Evolutionary conservation across 2,113 vertebrate genomes (phyloP).

Genomic region (Vanacampus margaritifer): DNA sequence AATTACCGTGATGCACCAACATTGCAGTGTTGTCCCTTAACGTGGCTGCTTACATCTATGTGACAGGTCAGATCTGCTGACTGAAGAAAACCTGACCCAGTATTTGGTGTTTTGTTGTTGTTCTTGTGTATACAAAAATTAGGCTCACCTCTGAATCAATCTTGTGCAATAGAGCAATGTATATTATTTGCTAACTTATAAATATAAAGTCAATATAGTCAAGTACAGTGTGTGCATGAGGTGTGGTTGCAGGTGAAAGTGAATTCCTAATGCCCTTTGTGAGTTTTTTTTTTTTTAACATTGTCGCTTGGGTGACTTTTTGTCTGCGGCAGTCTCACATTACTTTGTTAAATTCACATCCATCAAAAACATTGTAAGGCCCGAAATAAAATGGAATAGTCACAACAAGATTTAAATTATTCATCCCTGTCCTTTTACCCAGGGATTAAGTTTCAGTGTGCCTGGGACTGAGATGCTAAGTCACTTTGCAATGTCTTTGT

Average conservation of each 20-base stretch:
- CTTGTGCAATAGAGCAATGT: constrained; percentile 4
- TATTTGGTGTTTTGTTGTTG: constrained; percentile 51
- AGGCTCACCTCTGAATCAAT: constrained; percentile 55
- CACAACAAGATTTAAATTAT: constrained; percentile 71
- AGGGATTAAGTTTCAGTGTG: constrained; percentile 59
- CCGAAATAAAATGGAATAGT: constrained; percentile 62
- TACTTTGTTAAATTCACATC: constrained; percentile 34
- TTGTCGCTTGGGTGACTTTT: constrained; percentile 5
- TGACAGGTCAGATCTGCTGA: constrained; percentile 39
- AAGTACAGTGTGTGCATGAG: background rate
- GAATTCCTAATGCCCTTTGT: background rate
- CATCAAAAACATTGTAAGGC: constrained; percentile 54
- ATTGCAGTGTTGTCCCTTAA: constrained; percentile 31
- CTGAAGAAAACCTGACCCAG: constrained; percentile 44
- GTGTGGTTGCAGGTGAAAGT: background rate
- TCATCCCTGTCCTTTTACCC: constrained; percentile 61
- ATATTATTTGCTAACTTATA: no score
- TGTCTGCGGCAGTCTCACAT: constrained; percentile 37
- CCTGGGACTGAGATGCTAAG: constrained; percentile 24
- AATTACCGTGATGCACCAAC: constrained; percentile 43
- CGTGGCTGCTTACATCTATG: constrained; percentile 16
- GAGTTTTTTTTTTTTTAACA: constrained; percentile 1
- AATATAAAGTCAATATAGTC: background rate
- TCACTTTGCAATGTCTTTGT: constrained; percentile 55
- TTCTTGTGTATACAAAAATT: constrained; percentile 48